Conservation (phyloP, 2,888 invertebrate genomes). For the Lissonota sp. region DNA sequence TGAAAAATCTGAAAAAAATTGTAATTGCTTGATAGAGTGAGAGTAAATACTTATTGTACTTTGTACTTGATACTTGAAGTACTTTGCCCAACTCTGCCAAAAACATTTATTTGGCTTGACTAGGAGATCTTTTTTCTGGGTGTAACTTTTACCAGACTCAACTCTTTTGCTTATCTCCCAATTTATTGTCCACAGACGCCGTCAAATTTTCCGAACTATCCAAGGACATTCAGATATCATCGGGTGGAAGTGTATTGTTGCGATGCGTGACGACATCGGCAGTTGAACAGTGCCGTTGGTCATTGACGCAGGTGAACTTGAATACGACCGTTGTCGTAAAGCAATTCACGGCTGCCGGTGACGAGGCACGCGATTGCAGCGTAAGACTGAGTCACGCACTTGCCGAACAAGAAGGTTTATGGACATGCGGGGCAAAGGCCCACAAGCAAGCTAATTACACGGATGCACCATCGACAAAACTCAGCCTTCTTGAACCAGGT, state of each 20-base stretch:
- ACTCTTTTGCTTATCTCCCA: not conserved
- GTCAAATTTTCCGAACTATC: slow-evolving; percentile 81
- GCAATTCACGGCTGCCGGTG: slow-evolving; percentile 79
- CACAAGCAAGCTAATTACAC: slow-evolving; percentile 79
- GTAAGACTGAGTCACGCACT: slow-evolving; percentile 79
- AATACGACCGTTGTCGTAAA: slow-evolving; percentile 81
- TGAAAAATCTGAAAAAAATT: no score
- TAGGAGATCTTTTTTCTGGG: no score
- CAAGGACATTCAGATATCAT: slow-evolving; percentile 81
- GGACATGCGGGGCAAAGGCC: slow-evolving; percentile 81
- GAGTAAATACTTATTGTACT: no score
- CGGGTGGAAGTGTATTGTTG: slow-evolving; percentile 79
- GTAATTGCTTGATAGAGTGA: no score
- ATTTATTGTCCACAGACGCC: slow-evolving; percentile 73
- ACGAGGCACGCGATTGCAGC: slow-evolving; percentile 81
- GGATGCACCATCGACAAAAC: slow-evolving; percentile 80
- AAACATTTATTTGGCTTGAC: no score
- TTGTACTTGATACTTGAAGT: no score
- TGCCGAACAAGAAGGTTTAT: slow-evolving; percentile 81
- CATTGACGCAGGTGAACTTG: slow-evolving; percentile 79
- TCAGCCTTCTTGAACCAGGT: slow-evolving; percentile 83
- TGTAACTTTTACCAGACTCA: no score
- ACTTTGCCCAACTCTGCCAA: no score
- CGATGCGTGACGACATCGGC: slow-evolving; percentile 79
- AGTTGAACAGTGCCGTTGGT: slow-evolving; percentile 82